Evolutionary conservation across 2,797 vertebrate species (phyloP).

Genomic region (Sphenodon punctatus): DNA sequence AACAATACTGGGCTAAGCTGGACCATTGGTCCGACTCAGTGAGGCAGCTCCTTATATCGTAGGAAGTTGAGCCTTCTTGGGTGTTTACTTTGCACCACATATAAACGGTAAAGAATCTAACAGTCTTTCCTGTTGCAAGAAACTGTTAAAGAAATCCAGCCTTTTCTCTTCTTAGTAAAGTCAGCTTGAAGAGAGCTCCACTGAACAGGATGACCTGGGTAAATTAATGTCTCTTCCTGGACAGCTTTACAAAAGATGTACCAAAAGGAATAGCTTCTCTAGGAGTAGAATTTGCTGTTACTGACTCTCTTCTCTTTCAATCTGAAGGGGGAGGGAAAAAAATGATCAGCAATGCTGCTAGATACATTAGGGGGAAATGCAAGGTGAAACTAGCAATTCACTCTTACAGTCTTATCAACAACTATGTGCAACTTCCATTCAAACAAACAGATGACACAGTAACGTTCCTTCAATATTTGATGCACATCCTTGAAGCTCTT

Average conservation of each 20-base stretch:
- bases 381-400: background rate
- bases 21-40: no score
- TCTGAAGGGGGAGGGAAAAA: conserved; percentile 71
- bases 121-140: conserved; percentile 15
- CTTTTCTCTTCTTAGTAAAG: background rate
- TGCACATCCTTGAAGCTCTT: no score
- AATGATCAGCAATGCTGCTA: background rate
- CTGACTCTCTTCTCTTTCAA: conserved; percentile 89
- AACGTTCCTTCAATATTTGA: no score
- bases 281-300: conserved; percentile 94
- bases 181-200: background rate
- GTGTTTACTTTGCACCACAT: conserved; percentile 42
- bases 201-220: background rate
- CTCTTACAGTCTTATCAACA: no score
- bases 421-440: no score
- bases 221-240: conserved; percentile 18
- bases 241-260: background rate
- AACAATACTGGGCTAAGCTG: background rate
- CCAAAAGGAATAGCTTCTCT: conserved; percentile 49
- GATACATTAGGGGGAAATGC: conserved; percentile 2
- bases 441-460: no score
- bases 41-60: background rate
- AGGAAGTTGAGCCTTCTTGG: background rate
- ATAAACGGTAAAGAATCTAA: conserved; percentile 61
- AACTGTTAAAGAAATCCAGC: background rate